Conservation (phyloP, 2,888 invertebrate species). For the Liodrosophila aerea region DNA sequence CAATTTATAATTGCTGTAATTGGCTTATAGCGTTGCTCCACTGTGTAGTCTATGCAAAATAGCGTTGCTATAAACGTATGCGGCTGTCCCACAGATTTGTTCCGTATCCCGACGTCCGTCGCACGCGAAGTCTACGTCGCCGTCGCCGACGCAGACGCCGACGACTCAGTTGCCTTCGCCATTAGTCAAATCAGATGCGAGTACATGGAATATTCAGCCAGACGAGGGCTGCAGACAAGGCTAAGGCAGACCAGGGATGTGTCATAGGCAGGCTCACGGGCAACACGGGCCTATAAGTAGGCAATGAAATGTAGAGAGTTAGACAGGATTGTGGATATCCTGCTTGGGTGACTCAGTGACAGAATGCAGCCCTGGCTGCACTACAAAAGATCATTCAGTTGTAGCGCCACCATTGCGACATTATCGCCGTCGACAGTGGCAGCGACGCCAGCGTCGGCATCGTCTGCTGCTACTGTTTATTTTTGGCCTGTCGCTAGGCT, state of each 20-base stretch:
- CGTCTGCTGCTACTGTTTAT: slow-evolving; percentile 62
- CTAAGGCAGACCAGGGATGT: slow-evolving; percentile 30
- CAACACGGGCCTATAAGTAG: slow-evolving; percentile 48
- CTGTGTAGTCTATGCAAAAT: background rate
- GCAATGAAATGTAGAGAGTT: slow-evolving; percentile 28
- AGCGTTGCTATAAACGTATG: slow-evolving; percentile 10
- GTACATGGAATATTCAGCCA: slow-evolving; percentile 34
- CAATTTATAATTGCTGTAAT: no score
- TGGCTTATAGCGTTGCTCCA: background rate
- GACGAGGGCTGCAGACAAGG: slow-evolving; percentile 21
- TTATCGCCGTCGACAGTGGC: slow-evolving; percentile 27
- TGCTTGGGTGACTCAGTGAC: slow-evolving; percentile 34
- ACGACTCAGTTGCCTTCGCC: slow-evolving; percentile 35
- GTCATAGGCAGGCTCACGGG: background rate
- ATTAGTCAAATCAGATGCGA: slow-evolving; percentile 49
- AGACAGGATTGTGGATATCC: background rate
- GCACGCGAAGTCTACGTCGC: no score
- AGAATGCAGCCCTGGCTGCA: slow-evolving; percentile 39
- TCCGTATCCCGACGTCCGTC: slow-evolving; percentile 32
- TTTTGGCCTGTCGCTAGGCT: slow-evolving; percentile 68
- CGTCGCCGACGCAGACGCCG: slow-evolving; percentile 2
- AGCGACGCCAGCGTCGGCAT: slow-evolving; percentile 25
- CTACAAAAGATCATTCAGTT: slow-evolving; percentile 17
- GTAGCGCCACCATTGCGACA: slow-evolving; percentile 67
- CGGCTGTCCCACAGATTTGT: slow-evolving; percentile 44